phyloP scores from a whole-genome alignment of 2,888 invertebrate species.

The Achlya flavicornis region DNA sequence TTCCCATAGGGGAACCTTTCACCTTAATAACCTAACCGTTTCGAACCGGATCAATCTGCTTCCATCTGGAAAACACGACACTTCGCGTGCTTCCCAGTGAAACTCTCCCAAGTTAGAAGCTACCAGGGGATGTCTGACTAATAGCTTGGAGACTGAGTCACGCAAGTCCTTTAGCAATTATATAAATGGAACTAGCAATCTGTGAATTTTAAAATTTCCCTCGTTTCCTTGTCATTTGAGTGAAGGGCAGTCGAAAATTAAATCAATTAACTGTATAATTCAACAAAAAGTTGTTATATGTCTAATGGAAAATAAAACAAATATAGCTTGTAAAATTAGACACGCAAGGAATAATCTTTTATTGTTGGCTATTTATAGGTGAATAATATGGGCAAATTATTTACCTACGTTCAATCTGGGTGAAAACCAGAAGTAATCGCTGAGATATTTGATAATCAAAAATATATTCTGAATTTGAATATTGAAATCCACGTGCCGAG shows the following conservation, averaged over 20 bases:
- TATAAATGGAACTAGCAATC: conserved; percentile 19
- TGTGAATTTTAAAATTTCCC: background rate
- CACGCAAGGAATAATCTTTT: no score
- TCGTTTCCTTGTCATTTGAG: background rate
- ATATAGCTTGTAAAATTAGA: no score
- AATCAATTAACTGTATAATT: no score
- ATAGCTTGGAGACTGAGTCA: conserved; percentile 22
- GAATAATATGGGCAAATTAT: no score
- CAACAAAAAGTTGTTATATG: no score
- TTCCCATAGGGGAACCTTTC: conserved; percentile 30
- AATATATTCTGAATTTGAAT: no score
- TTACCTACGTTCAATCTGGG: no score
- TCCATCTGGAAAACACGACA: conserved; percentile 40
- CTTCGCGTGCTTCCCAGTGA: conserved; percentile 37
- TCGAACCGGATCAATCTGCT: conserved; percentile 39
- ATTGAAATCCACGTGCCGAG: background rate
- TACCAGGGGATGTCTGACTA: conserved; percentile 21
- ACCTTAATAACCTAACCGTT: conserved; percentile 40
- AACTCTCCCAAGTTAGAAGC: conserved; percentile 24
- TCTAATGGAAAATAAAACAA: no score
- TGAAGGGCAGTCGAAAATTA: no score
- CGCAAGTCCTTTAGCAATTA: conserved; percentile 22
- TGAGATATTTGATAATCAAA: no score
- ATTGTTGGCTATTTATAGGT: no score
- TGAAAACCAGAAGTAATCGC: no score